Evolutionary conservation across 2,113 vertebrate species (phyloP), one percentile per base, ranked within the genome.

Genomic region (Esox niger): DNA sequence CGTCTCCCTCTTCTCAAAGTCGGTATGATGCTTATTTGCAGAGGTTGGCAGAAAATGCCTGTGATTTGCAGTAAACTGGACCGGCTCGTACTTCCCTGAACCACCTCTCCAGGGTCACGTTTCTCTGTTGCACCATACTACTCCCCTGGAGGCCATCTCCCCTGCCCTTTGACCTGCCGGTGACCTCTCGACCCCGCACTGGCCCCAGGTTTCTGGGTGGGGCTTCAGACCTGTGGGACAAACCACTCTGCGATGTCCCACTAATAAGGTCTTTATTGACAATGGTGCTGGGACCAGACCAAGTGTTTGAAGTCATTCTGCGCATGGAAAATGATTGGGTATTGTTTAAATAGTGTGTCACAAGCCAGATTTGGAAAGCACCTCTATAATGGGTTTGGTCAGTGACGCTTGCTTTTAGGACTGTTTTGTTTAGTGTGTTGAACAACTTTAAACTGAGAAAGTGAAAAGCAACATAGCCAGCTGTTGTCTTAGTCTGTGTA

Each of bases 401-500:
- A 17, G 15, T 43, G 13, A 17, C 13, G 35, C 2, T 43, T 1
- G 35, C 35, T 43, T 43, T 43, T 15, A 43, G 17, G 15, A 17
- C 17, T 10, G 38, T 17, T 4, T 4, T 43, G 38, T 43, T 2
- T 2, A 11, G 35, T 38, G 35, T 38, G 3, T 43, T 8, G 3
- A 49, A 66, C 32, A 47, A 58, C 25, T 69, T 26, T 69, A 62
- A 65, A 21, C 7, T 32, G 29, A 60, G 58, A 21, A 60, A 32
- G 32, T 60, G 58, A 29, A 17, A 15, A 29, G 13, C 30, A 6
- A 21, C 58, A 32, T 8, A 10, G 30, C 20, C 61, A 30, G 38
- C 49, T 27, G 62, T 75, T 30, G 66, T 63, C 77, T 72, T 79
- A 32, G 73, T 59, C 38, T 68, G 52, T 7, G 43, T 60, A 60